Base-by-base conservation (phyloP, 2,888 invertebrate species). In the Tromatobia lineatoria region DNA sequence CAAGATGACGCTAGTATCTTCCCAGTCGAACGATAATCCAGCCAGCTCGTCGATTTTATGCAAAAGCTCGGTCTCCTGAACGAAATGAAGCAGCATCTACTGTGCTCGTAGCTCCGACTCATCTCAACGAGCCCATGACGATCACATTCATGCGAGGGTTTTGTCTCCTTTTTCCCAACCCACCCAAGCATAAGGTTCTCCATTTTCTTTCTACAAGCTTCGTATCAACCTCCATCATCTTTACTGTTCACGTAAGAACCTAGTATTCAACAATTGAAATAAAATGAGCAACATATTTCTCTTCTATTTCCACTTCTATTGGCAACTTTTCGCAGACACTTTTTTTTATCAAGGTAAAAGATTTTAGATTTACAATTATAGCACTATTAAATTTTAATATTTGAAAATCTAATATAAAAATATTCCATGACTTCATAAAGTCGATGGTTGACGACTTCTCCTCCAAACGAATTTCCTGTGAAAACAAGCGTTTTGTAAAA, bases 31-130 rank as follows among this genome's bases (percentile, higher is more conserved):
- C 88, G 86, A 85, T 85, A 88, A 88, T 89, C 86, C 80, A 69
- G 57, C 71, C 73, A 77, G 75, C 73, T 70, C 83, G 86, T 85
- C 87, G 87, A 89, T 87, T 88, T 86, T 88, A 88, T 86, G 89
- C 88, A 89, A 90, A 89, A 89, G 82, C 18, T 87, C 74, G 52
- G 15, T 57, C 38, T 20, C 47, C 25, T 47, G 82, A 82, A 83
- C 81, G 81, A 86, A 88, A 86, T 84, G 83, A 57, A 83, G 79
- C 86, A 86, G 84, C 86, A 84, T 87, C 84, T 89, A 75, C 70
- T 50, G 74, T 54, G 57, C 52, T 42, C 70, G 64, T 74, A 74
- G 59, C 50, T 29, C 45, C 42, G 38, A 50, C 47, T 71, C 82
- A 54, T 75, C 69, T 83, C 64, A 57, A 59, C 42, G 11, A 15